Evolutionary conservation across 2,888 invertebrate genomes (phyloP).

Genomic region (Amblyjoppa fuscipennis): DNA sequence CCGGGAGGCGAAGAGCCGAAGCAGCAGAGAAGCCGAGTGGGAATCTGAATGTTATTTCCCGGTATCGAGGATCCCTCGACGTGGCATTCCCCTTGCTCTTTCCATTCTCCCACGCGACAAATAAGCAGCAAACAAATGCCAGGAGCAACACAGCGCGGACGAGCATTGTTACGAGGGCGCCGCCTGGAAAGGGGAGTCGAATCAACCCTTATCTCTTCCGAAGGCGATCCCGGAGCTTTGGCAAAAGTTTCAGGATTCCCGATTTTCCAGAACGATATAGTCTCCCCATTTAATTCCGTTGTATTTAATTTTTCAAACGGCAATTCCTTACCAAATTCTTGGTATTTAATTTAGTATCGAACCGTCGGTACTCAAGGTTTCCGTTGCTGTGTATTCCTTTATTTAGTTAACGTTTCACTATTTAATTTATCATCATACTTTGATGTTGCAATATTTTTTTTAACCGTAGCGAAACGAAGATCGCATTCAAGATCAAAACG

Average conservation of each 20-base stretch:
- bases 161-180: constrained; percentile 10
- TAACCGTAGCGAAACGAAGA: neutral
- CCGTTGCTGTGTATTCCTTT: neutral
- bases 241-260: constrained; percentile 73
- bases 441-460: constrained; percentile 10
- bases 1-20: constrained; percentile 62
- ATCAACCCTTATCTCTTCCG: constrained; percentile 42
- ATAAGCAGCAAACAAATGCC: constrained; percentile 78
- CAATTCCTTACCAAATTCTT: constrained; percentile 3
- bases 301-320: constrained; percentile 33
- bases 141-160: constrained; percentile 27
- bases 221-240: constrained; percentile 4
- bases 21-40: constrained; percentile 44
- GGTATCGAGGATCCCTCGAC: constrained; percentile 73
- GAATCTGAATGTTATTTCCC: constrained; percentile 74
- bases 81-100: constrained; percentile 74
- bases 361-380: neutral
- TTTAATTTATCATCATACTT: neutral
- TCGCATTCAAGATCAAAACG: neutral
- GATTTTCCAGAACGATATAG: constrained; percentile 65
- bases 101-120: constrained; percentile 78
- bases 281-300: neutral
- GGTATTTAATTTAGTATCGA: constrained; percentile 8
- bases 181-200: constrained; percentile 13
- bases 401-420: neutral